Evolutionary conservation across 2,113 vertebrate species (phyloP).

Genomic region (Lepus europaeus): DNA sequence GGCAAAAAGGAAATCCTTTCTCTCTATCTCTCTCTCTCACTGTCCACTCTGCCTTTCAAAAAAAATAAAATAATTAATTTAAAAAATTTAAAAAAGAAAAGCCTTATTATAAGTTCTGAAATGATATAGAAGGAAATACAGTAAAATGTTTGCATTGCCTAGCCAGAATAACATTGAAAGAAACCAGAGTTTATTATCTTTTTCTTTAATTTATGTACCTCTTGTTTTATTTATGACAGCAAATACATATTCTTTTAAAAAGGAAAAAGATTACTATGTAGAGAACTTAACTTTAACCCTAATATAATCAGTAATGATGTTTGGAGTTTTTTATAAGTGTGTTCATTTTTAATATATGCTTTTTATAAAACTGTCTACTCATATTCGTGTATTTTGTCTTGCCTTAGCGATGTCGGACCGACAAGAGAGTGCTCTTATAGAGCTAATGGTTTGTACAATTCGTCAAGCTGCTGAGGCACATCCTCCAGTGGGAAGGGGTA

Average conservation of each 20-base stretch:
- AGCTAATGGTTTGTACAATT: slow-evolving; percentile 98
- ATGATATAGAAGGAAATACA: neutral
- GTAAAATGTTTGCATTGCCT: slow-evolving; percentile 17
- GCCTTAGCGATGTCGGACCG: slow-evolving; percentile 95
- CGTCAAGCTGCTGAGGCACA: slow-evolving; percentile 98
- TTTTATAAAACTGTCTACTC: neutral
- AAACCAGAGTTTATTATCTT: neutral
- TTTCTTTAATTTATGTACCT: neutral
- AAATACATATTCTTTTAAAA: neutral
- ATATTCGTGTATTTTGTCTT: slow-evolving; percentile 63
- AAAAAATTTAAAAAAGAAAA: too few species aligned
- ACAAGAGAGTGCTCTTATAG: slow-evolving; percentile 98
- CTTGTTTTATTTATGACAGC: neutral
- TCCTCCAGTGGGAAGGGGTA: slow-evolving; percentile 98
- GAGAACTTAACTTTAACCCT: neutral
- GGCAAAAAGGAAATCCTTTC: too few species aligned
- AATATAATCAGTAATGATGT: neutral
- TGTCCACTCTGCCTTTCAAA: too few species aligned
- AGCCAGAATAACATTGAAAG: slow-evolving; percentile 15
- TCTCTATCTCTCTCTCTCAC: too few species aligned
- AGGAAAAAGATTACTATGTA: neutral
- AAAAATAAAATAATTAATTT: too few species aligned
- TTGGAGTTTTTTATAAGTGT: slow-evolving; percentile 40
- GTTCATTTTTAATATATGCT: slow-evolving; percentile 1
- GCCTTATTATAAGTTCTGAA: slow-evolving; percentile 25